Evolutionary conservation across 35 echinoderm and acorn worm genomes (phyloP), one percentile per base, ranked within the genome.

Genomic region (Patiria miniata): DNA sequence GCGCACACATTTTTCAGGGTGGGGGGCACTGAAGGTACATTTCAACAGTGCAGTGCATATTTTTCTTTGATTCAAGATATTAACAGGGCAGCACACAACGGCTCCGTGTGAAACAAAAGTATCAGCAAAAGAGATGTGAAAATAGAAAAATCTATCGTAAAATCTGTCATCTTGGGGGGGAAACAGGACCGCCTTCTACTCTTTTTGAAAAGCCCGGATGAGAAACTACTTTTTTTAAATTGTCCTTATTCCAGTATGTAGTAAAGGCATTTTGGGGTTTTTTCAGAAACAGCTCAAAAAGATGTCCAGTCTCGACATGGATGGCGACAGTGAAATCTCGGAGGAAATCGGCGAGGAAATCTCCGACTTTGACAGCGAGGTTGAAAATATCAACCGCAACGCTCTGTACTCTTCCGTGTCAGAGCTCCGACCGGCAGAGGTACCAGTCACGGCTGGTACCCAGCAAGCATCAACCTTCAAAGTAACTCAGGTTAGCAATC

Each of bases 331-430:
- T n/a, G 78, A 81, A 38, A 89, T 89, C 54, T 56, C 47, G 32
- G 88, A 90, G 65, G 59, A 68, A 18, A 90, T 90, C 19, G 88
- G 83, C 19, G 88, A 90, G 58, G 88, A 90, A 39, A 68, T 85
- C 18, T 21, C 65, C 8, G 87, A 89, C 65, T 73, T 73, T 69
- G 79, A 83, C 16, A 89, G 37, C 37, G 77, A 79, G 76, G 51
- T 81, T 36, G 87, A 82, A 36, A 38, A 59, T 44, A 51, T 78
- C 81, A 83, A 37, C 52, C 52, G 30, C 16, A 60, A 53, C 14
- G 58, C 65, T 73, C 65, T 73, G 19, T 73, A 73, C 65, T 73
- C 65, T 2, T 73, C 65, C 8, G 37, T 44, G 16, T 52, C 44
- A 39, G 78, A 80, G 38, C 44, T 52, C 78, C 36, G 78, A 80